Base-by-base conservation (phyloP, 1,140 invertebrate species). In the Drosophila bifasciata region DNA sequence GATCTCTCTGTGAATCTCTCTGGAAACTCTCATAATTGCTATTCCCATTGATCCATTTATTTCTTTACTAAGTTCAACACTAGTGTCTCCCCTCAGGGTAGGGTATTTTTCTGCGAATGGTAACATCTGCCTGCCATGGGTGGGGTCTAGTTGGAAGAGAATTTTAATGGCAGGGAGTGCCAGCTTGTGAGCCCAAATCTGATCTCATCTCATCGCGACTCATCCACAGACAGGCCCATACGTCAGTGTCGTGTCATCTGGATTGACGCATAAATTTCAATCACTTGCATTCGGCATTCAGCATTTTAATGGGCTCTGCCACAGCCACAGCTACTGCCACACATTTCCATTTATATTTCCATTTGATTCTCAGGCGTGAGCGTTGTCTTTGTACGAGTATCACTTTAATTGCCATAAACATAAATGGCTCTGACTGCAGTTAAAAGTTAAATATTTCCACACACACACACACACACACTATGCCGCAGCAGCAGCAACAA, bases 331-430 rank as follows among this genome's bases (percentile, higher is more conserved):
- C 19, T 32, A n/a, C 39, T 23, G 44, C 28, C 28, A 36, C 32
- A 36, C 11, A 13, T 36, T 36, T 36, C 8, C 9, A 17, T 45
- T 36, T 36, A 6, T 5, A 17, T 45, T 17, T 11, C 15, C 43
- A 17, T 21, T 19, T 19, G 40, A 67, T 67, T 68, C 62, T 55
- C 64, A 56, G 62, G 62, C 62, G n/a, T 60, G 17, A 13, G 43
- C 63, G n/a, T 25, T 9, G 17, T 19, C 13, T 21, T 16, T 28
- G 61, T 36, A 11, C 32, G 32, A 36, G 32, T 64, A 32, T 50
- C 45, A 25, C 52, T 72, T 72, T 72, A 72, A 72, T 72, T 72
- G 69, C 69, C 69, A 72, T 62, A 62, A 62, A 62, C 58, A 72
- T 72, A 72, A 72, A 55, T 62, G 69, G 69, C 51, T 36, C 32